Base-by-base conservation (phyloP, 2,888 invertebrate species). In the Atethmia centrago region DNA sequence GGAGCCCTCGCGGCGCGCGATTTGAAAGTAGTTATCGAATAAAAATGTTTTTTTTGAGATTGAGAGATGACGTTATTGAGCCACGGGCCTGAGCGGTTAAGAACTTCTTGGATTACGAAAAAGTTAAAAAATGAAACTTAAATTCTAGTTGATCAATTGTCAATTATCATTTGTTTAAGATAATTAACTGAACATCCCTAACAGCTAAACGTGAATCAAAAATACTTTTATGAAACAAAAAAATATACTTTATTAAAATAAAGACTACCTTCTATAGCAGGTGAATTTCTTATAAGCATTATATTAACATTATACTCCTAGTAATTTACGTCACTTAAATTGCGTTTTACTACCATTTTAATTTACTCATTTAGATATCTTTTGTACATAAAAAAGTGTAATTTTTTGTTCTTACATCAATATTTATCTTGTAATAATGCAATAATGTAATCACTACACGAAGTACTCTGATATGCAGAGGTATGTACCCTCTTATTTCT, bases 401-500 rank as follows among this genome's bases (percentile, higher is more conserved):
- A 49, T 53, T 70, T 53, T 59, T 66, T 81, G 67, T 71, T 81
- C 67, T 67, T 64, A 66, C 62, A 42, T 49, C 25, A 58, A 59
- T 53, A 2, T 49, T 49, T 31, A 66, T 53, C 1, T 65, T 49
- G n/a, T n/a, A n/a, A n/a, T 65, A 71, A 53, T 65, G 42, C 51
- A 59, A 25, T 71, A 65, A 28, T 67, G 51, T 59, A 55, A 63
- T 47, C 14, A 53, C 47, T 61, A 63, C 36, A 64, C 71, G 73
- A 84, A 82, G 36, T 77, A 86, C 53, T 85, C 67, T 82, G 87
- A 88, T 88, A 89, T 87, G 86, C 79, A 80, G 40, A 69, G 45
- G 69, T 42, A 21, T 64, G 16, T 58, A 12, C 28, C 47, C 49
- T 62, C 25, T 71, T 51, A 51, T 59, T 64, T 70, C 3, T 28